Percentiles rank a stretch among this genome's conserved stretches.
Conservation (phyloP, 1,140 invertebrate genomes). For the Harpegnathos saltator region DNA sequence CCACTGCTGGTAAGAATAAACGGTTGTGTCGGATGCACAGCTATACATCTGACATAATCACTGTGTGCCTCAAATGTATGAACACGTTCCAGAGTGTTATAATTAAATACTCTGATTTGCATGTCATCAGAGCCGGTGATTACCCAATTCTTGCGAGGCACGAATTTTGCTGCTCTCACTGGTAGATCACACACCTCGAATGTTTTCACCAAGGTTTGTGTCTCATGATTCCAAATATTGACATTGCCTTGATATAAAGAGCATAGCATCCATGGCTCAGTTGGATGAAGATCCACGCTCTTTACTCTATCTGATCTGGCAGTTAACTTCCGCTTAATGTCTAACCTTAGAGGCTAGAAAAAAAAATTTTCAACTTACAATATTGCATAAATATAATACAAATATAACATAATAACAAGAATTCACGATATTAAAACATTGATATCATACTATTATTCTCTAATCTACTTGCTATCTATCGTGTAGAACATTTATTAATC, state of each 20-base stretch:
- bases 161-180: slow-evolving; percentile 97
- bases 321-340: slow-evolving; percentile 99
- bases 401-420: too few relatives aligned
- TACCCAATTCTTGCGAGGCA: slow-evolving; percentile 99
- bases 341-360: slow-evolving; percentile 95
- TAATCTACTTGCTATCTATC: not conserved
- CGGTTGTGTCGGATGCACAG: slow-evolving; percentile 98
- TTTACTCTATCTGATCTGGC: slow-evolving; percentile 99
- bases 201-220: slow-evolving; percentile 96
- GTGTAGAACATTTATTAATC: not conserved
- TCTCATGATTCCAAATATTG: slow-evolving; percentile 99
- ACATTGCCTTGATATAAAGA: slow-evolving; percentile 99
- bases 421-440: not conserved
- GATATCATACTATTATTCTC: not conserved
- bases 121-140: slow-evolving; percentile 99
- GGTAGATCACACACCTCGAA: slow-evolving; percentile 99
- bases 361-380: slow-evolving; percentile 5
- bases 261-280: slow-evolving; percentile 99
- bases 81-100: slow-evolving; percentile 98
- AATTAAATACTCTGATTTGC: slow-evolving; percentile 98
- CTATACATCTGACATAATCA: slow-evolving; percentile 98
- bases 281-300: slow-evolving; percentile 98
- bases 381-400: not conserved
- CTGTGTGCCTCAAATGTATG: slow-evolving; percentile 99
- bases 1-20: slow-evolving; percentile 98